These are phyloP conservation scores for Microctenopoma lineatum DNA, from an alignment of 2,797 vertebrate genomes.

Conservation along the genomic window DNA sequence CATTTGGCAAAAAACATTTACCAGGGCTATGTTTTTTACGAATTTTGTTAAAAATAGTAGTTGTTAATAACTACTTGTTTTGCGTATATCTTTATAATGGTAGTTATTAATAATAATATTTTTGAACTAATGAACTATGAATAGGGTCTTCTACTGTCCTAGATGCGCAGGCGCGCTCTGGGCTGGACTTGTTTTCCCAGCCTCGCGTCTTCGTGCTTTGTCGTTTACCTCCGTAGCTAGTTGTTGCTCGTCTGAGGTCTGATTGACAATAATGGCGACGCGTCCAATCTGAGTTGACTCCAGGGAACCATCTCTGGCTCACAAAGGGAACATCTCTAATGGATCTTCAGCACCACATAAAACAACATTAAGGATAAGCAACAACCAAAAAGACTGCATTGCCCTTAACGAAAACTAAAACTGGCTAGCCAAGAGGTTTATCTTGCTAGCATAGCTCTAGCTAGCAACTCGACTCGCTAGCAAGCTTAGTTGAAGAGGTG, in stretches of 20 bases:
- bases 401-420: conserved; percentile 33
- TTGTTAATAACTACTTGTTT: no score
- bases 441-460: conserved; percentile 67
- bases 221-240: conserved; percentile 71
- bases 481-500: conserved; percentile 80
- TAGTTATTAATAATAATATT: no score
- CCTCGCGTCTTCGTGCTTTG: conserved; percentile 68
- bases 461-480: conserved; percentile 70
- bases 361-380: conserved; percentile 26
- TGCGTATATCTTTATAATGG: no score
- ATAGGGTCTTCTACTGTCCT: background rate
- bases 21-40: no score
- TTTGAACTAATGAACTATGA: background rate
- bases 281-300: conserved; percentile 77
- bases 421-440: conserved; percentile 52
- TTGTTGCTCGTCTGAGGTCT: conserved; percentile 73
- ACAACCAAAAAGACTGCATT: conserved; percentile 33
- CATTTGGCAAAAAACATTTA: background rate
- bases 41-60: no score
- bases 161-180: conserved; percentile 43
- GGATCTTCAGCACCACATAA: conserved; percentile 7
- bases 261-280: conserved; percentile 88
- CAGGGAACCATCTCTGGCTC: conserved; percentile 64
- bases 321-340: conserved; percentile 46
- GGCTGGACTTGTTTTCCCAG: conserved; percentile 34